These are phyloP conservation scores for Numenius arquata DNA, from an alignment of 2,113 vertebrate genomes.

Conservation along the genomic window DNA sequence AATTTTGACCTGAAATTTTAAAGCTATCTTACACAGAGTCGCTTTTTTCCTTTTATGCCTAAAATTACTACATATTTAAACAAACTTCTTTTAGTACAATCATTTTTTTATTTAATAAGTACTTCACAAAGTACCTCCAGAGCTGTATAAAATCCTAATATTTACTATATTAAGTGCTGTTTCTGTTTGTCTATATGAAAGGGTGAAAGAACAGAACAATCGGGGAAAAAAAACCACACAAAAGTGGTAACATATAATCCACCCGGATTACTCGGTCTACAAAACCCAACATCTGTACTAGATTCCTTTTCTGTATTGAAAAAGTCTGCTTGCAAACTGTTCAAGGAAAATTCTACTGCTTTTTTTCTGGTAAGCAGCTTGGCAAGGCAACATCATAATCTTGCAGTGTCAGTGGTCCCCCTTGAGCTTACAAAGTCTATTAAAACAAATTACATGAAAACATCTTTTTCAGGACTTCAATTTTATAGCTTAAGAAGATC, in stretches of 20 bases:
- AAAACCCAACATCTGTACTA: background rate
- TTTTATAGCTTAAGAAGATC: conserved; percentile 25
- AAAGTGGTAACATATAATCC: background rate
- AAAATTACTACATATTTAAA: background rate
- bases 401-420: background rate
- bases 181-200: background rate
- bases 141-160: background rate
- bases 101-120: background rate
- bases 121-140: background rate
- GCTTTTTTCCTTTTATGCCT: background rate
- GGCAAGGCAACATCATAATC: conserved; percentile 28
- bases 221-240: background rate
- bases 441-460: conserved; percentile 52
- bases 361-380: conserved; percentile 41
- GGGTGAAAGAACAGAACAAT: background rate
- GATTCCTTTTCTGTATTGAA: background rate
- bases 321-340: background rate
- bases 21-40: background rate
- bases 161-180: background rate
- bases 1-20: background rate
- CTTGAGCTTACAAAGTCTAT: conserved; percentile 35
- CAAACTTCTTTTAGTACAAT: background rate
- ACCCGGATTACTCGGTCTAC: background rate
- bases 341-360: background rate
- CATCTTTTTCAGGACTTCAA: conserved; percentile 7